phyloP scores from a whole-genome alignment of 2,888 invertebrate species.

The Patella depressa region DNA sequence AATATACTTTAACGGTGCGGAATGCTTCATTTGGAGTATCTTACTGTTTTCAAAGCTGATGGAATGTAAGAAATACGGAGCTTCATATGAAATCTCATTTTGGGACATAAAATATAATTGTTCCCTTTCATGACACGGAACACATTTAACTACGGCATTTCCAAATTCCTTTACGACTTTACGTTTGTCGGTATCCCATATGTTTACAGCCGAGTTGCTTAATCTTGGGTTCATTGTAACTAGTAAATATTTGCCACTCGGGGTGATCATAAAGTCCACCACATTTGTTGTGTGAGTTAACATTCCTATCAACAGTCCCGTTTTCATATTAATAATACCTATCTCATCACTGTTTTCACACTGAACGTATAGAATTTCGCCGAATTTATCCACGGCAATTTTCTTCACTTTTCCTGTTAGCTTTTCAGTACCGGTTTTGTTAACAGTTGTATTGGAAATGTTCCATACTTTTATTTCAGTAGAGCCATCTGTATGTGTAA shows the following conservation, averaged over 20 bases:
- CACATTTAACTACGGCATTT: conserved; percentile 55
- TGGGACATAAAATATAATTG: conserved; percentile 59
- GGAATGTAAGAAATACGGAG: conserved; percentile 56
- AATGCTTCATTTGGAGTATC: conserved; percentile 49
- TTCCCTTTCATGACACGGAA: conserved; percentile 44
- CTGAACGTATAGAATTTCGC: conserved; percentile 55
- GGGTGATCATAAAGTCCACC: conserved; percentile 57
- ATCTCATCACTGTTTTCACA: conserved; percentile 66
- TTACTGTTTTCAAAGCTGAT: conserved; percentile 50
- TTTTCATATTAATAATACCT: conserved; percentile 66
- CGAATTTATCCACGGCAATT: conserved; percentile 54
- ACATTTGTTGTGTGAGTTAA: conserved; percentile 66
- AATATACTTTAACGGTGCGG: conserved; percentile 51
- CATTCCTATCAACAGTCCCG: conserved; percentile 65
- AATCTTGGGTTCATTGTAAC: conserved; percentile 54
- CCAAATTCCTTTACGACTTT: conserved; percentile 66
- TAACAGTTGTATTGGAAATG: neutral
- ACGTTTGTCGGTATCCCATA: conserved; percentile 66
- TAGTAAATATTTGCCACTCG: conserved; percentile 62
- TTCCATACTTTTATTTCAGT: conserved; percentile 65
- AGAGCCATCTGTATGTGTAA: conserved; percentile 56
- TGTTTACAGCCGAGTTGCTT: conserved; percentile 53
- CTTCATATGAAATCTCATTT: conserved; percentile 46
- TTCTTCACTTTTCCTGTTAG: conserved; percentile 63
- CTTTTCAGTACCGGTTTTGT: conserved; percentile 42